Conservation (phyloP, 2,888 invertebrate species). For the Chromoteleia sp. region DNA sequence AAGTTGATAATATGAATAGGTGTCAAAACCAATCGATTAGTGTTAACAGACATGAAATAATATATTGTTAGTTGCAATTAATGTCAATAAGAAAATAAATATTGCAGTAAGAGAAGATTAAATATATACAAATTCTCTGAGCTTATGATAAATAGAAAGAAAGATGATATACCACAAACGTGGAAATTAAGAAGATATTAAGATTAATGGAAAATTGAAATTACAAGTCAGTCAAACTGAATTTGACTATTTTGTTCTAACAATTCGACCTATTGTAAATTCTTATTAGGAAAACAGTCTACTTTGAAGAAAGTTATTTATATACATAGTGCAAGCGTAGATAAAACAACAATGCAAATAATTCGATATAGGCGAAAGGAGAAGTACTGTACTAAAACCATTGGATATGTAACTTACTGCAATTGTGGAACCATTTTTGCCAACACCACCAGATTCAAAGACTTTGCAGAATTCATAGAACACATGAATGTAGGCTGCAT, state of each 20-base stretch:
- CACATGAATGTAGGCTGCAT: constrained; percentile 88
- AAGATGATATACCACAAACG: background rate
- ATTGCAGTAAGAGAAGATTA: constrained; percentile 16
- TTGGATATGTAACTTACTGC: constrained; percentile 89
- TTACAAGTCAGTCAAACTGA: background rate
- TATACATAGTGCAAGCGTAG: constrained; percentile 23
- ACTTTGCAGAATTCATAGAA: constrained; percentile 89
- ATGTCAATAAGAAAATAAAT: constrained; percentile 10
- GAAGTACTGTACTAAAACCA: constrained; percentile 39
- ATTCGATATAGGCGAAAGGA: constrained; percentile 28
- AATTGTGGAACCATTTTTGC: constrained; percentile 98
- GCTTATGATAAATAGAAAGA: background rate
- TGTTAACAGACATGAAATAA: constrained; percentile 20
- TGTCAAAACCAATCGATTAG: constrained; percentile 15
- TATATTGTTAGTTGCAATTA: constrained; percentile 14
- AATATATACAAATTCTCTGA: background rate
- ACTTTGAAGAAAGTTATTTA: constrained; percentile 20
- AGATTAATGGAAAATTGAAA: background rate
- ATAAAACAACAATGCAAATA: constrained; percentile 28
- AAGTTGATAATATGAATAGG: background rate
- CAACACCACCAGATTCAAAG: constrained; percentile 94
- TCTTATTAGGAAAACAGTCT: background rate
- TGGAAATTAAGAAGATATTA: constrained; percentile 15
- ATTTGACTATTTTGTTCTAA: background rate
- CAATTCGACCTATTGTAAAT: background rate